A percentile compares a stretch with the other conserved stretches of the same genome.
Evolutionary conservation across 1,140 invertebrate species (phyloP).

Genomic region (Melanaphis sacchari): DNA sequence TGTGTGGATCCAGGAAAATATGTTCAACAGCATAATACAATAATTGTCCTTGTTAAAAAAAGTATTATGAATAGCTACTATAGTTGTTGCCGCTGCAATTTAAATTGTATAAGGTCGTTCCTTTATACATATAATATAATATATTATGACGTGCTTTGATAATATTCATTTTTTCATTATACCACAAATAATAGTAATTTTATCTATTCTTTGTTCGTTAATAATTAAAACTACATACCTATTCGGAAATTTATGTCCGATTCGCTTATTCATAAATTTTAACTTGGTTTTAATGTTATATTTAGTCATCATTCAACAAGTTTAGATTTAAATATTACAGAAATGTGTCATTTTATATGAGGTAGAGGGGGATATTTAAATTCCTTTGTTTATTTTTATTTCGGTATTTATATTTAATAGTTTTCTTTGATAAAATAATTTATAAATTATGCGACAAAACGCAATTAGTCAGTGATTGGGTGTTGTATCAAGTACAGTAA

Average conservation of each 20-base stretch:
- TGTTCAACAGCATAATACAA: background rate
- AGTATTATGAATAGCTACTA: background rate
- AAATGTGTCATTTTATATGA: background rate
- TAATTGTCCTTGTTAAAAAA: conserved; percentile 31
- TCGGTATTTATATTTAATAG: background rate
- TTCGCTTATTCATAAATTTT: background rate
- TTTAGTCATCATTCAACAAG: background rate
- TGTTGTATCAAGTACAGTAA: background rate
- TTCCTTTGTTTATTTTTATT: background rate
- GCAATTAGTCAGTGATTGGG: background rate
- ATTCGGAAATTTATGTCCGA: background rate
- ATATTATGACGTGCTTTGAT: conserved; percentile 7
- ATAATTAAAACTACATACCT: background rate
- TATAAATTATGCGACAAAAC: background rate
- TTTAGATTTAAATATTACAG: background rate
- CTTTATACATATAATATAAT: background rate
- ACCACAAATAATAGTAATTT: background rate
- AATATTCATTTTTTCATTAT: background rate
- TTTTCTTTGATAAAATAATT: background rate
- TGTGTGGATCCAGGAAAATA: background rate
- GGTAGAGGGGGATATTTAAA: background rate
- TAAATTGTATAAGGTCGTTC: conserved; percentile 13
- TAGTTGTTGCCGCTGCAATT: background rate
- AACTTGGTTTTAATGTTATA: background rate
- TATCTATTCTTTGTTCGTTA: background rate